Conservation (phyloP, 2,113 vertebrate species). For the Channa maculata region DNA sequence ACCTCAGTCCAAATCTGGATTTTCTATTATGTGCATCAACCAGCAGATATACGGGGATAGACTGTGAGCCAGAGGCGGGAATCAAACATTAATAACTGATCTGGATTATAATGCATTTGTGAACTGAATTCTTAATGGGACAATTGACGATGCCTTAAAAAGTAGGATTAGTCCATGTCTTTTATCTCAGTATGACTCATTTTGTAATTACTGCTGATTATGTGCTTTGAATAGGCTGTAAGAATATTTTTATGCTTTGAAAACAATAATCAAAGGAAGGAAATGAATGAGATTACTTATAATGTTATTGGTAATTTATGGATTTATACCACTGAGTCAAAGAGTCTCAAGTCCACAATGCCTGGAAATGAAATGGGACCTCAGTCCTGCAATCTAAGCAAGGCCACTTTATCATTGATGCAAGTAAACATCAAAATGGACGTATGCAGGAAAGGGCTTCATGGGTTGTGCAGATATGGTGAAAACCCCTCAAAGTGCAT, state of each 20-base stretch:
- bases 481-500: too few species aligned
- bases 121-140: conserved; percentile 40
- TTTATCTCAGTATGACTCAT: conserved; percentile 52
- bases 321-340: background rate
- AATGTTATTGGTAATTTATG: background rate
- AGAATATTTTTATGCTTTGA: conserved; percentile 18
- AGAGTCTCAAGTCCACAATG: background rate
- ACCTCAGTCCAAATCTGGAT: conserved; percentile 61
- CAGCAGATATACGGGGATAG: conserved; percentile 39
- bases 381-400: too few species aligned
- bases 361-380: background rate
- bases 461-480: too few species aligned
- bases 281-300: conserved; percentile 3
- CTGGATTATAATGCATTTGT: conserved; percentile 52
- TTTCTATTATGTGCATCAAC: conserved; percentile 46
- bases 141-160: conserved; percentile 38
- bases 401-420: too few species aligned
- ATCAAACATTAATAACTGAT: conserved; percentile 56
- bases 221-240: conserved; percentile 17
- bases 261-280: conserved; percentile 5
- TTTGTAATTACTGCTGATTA: conserved; percentile 49
- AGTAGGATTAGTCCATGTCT: conserved; percentile 43
- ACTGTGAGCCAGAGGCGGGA: conserved; percentile 43
- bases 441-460: too few species aligned
- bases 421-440: too few species aligned